Evolutionary conservation across 2,113 vertebrate species (phyloP), one percentile per base, ranked within the genome.

Genomic region (Galbula dea): DNA sequence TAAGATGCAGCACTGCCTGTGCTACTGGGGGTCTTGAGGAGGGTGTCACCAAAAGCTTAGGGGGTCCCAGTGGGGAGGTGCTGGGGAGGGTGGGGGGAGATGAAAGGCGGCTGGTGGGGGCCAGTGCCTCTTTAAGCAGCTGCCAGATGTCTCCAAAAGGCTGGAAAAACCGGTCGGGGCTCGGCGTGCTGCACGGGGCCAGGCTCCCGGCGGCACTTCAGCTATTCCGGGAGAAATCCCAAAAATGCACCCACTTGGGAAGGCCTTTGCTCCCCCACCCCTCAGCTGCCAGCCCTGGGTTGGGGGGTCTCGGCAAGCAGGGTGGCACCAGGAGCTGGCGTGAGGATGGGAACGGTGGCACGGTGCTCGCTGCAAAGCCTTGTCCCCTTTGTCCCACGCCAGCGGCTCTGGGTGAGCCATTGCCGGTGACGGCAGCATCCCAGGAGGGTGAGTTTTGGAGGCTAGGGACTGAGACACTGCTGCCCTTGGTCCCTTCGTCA

Each of bases 91-190:
- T 66, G 54, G 69, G 69, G 89, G 74, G 75, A 94, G 87, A 89
- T 89, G 87, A 85, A 93, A 93, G 80, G 92, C 11, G 1, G 51
- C 36, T 7, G 6, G 79, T 14, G 37, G 73, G 69, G 73, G 83
- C 65, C 23, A 34, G 93, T 96, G 96, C 91, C 93, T 92, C 96
- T 97, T 97, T 95, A 97, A 97, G 95, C 88, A 89, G 93, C 91
- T 96, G 86, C 96, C 96, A 97, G 96, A 97, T 97, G 96, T 94
- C 95, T 97, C 91, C 15, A 23, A 96, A 94, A 89, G 95, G 95
- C 96, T 96, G 95, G 96, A 97, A 97, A 97, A 97, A 97, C 96
- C 95, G 95, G 96, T 97, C 69, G 61, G 96, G 87, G 95, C 49
- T 88, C 86, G 23, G 76, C 55, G 52, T 43, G 95, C 92, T 91